These are phyloP conservation scores for Periophthalmus modestus DNA, from an alignment of 2,113 vertebrate species.

Conservation along the genomic window DNA sequence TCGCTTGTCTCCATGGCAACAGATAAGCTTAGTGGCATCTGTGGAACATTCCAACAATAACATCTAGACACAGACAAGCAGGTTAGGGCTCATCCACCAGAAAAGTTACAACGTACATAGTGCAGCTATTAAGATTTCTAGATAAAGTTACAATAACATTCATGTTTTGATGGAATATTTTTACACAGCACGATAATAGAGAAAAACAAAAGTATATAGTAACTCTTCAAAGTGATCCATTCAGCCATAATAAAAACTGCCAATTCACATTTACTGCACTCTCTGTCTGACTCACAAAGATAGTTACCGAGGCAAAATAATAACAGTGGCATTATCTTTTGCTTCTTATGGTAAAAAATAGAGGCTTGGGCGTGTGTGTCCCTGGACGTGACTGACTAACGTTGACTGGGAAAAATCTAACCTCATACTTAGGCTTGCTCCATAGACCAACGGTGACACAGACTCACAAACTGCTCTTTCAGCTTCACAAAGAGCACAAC, in stretches of 20 bases:
- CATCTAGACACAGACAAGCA: background rate
- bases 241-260: background rate
- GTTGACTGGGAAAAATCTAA: conserved; percentile 46
- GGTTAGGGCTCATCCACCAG: background rate
- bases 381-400: conserved; percentile 45
- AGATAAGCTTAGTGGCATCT: background rate
- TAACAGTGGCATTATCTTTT: conserved; percentile 4
- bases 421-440: conserved; percentile 44
- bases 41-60: background rate
- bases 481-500: conserved; percentile 56
- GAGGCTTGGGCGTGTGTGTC: conserved; percentile 22
- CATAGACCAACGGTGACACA: conserved; percentile 46
- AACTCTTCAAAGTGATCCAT: background rate
- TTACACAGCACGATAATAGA: background rate
- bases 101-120: too few relatives aligned
- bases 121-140: too few relatives aligned
- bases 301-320: background rate
- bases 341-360: conserved; percentile 1
- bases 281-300: conserved; percentile 20
- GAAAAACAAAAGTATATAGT: background rate
- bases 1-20: background rate
- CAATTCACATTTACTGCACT: background rate
- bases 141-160: background rate
- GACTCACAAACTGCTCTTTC: conserved; percentile 54
- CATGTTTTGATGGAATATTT: background rate